These are phyloP conservation scores for Protodeltote pygarga DNA, from an alignment of 2,888 invertebrate genomes.

Conservation along the genomic window DNA sequence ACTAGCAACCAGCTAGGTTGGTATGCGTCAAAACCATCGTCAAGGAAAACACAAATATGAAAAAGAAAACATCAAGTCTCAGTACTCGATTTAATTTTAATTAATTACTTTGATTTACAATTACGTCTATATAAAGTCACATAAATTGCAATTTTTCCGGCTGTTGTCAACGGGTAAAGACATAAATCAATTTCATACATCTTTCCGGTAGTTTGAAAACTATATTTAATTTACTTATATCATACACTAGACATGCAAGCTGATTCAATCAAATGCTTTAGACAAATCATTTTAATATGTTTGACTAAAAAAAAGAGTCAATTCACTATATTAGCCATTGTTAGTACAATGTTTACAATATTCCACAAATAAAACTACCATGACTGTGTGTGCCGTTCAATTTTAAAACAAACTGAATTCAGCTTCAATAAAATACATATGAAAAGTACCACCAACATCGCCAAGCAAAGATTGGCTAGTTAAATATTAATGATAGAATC, in stretches of 20 bases:
- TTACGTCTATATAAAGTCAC: background rate
- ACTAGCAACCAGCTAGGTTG: too few species aligned
- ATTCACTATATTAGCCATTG: constrained; percentile 6
- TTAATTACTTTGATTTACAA: background rate
- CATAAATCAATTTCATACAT: background rate
- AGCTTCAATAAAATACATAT: constrained; percentile 13
- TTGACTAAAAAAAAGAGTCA: constrained; percentile 12
- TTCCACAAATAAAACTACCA: constrained; percentile 17
- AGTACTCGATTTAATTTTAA: background rate
- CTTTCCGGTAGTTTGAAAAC: background rate
- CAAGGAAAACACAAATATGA: too few species aligned
- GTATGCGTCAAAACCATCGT: too few species aligned
- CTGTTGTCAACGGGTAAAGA: background rate
- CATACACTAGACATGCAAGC: too few species aligned
- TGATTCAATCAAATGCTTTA: background rate
- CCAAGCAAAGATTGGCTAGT: constrained; percentile 27
- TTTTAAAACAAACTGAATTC: constrained; percentile 10
- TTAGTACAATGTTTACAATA: constrained; percentile 17
- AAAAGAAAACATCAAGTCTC: too few species aligned
- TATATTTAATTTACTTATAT: too few species aligned
- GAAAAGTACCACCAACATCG: constrained; percentile 15
- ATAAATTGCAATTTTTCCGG: background rate
- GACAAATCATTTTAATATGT: background rate
- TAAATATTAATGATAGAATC: constrained; percentile 38
- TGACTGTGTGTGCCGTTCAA: constrained; percentile 14